Base-by-base conservation (phyloP, 2,113 vertebrate genomes). In the Sander vitreus region DNA sequence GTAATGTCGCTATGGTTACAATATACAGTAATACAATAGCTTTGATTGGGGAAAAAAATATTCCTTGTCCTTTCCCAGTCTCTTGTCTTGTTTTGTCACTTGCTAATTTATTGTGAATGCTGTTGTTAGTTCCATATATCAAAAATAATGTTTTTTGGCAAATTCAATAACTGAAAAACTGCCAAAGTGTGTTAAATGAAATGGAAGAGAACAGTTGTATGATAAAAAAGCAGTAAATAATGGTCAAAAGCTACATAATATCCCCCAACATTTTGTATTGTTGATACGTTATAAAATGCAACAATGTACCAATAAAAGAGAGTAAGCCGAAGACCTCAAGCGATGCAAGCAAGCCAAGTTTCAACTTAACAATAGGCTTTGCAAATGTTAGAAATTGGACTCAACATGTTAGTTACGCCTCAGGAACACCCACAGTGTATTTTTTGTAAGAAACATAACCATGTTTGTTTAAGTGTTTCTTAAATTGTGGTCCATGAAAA, bases 401-500 rank as follows among this genome's bases (percentile, higher is more conserved):
- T 65, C 51, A 54, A 30, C 36, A 23, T 58, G 36, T 53, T 39
- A 53, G 43, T 64, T 30, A 16, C 2, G 33, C 63, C 74, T 36
- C 19, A 53, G 21, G 67, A 67, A 33, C 33, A 6, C 33, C 33
- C 33, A 33, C 33, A 33, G 21, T 55, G 36, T 57, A n/a, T 33
- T 55, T 65, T 72, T 51, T 5, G 14, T 64, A 48, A 50, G 30
- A 15, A 73, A 58, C 55, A 62, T 7, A 53, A 30, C 21, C 54
- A 14, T 67, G 30, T 60, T 65, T 73, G 50, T 16, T 66, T 10
- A 53, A 12, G 45, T 60, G 30, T 48, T 55, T 62, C 55, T 81
- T 25, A 6, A 39, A 60, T 18, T 63, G 8, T 63, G 3, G 18
- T 65, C 19, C 14, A 27, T 21, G 11, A 63, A 55, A 48, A 50